Evolutionary conservation across 2,797 vertebrate species (phyloP), one percentile per base, ranked within the genome.

Genomic region (Diceros bicornis): DNA sequence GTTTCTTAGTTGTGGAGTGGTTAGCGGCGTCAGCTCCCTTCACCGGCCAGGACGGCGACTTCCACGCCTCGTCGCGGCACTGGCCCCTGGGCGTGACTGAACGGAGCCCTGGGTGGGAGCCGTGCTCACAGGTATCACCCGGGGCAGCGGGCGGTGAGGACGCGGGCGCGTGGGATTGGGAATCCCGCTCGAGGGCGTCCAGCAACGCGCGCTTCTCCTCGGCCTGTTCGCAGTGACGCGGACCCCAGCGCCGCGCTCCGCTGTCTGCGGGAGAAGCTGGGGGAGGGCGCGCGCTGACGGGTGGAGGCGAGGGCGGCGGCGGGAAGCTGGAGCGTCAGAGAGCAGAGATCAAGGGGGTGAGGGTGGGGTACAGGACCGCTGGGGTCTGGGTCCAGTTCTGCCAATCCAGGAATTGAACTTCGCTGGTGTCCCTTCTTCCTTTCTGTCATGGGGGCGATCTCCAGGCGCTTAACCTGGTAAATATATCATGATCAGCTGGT

Each of bases 1-100:
- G 8, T 0, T 21, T 6, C 0, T 21, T 55, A 2, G 4, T 44
- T 21, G 5, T 1, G 7, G 29, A 16, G 18, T 44, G 12, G 1
- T 21, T 81, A 57, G 37, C 79, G 5, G 8, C 3, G 3, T 23
- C 18, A 4, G 4, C 14, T 12, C 5, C 37, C 1, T 21, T 55
- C 23, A n/a, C 27, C 17, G 0, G 2, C 57, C 10, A 0, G 20
- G 27, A 32, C 4, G 0, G 59, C 32, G 14, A 34, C 47, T n/a
- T 68, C 50, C 4, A 27, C 3, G 23, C 12, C 21, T 25, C 37
- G 7, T 47, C 12, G n/a, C 4, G 7, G 74, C 59, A 18, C 61
- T 27, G n/a, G 18, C 55, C 9, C 62, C 8, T 6, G 62, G 57
- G 57, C 1, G 23, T 37, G 62, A 69, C 18, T 10, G 74, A 61